Conservation (phyloP, 2,113 vertebrate species). For the Indicator indicator region DNA sequence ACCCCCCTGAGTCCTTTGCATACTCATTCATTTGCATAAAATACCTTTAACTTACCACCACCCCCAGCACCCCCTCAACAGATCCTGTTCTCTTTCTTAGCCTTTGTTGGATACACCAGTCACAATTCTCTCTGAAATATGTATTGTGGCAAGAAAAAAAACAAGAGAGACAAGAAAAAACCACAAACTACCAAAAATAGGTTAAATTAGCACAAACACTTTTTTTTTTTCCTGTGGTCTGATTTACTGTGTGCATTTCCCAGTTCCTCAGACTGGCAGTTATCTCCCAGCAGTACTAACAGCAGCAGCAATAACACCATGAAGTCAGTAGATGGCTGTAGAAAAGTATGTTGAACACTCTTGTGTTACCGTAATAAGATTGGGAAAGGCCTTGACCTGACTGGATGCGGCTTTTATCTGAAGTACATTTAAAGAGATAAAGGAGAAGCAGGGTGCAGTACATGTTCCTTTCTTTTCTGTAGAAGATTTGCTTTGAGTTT, state of each 20-base stretch:
- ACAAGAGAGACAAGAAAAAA: too few species aligned
- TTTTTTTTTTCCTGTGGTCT: not conserved
- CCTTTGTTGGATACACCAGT: not conserved
- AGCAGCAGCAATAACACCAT: conserved; percentile 74
- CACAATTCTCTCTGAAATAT: not conserved
- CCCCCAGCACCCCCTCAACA: not conserved
- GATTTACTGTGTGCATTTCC: not conserved
- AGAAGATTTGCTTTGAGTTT: conserved; percentile 74
- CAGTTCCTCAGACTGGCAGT: not conserved
- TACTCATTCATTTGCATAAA: not conserved
- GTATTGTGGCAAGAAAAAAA: not conserved
- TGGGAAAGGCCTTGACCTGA: conserved; percentile 83
- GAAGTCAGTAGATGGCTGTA: conserved; percentile 89
- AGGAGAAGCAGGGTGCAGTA: conserved; percentile 74
- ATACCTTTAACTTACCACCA: not conserved
- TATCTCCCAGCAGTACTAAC: not conserved
- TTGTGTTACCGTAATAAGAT: conserved; percentile 71
- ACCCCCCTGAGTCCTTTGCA: not conserved
- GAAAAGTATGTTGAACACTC: conserved; percentile 78
- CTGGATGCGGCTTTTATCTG: conserved; percentile 85
- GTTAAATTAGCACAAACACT: not conserved
- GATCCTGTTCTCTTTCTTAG: not conserved
- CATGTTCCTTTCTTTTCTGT: conserved; percentile 71
- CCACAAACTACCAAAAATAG: not conserved
- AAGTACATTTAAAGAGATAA: conserved; percentile 86